Conservation (phyloP, 2,797 vertebrate species). For the Heterohyrax brucei region DNA sequence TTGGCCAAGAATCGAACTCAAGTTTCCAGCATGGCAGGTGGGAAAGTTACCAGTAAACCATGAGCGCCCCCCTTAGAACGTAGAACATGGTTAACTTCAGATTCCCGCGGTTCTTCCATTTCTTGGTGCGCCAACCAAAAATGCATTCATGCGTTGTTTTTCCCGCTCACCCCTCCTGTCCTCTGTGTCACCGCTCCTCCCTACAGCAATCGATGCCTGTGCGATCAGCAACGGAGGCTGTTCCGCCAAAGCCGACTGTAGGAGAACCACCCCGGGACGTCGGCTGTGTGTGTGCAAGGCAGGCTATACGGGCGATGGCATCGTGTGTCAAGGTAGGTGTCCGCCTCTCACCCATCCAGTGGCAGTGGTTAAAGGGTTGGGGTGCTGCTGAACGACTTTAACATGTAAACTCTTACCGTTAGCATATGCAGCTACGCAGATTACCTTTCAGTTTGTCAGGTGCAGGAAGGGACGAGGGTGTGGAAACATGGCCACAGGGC, state of each 20-base stretch:
- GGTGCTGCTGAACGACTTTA: neutral
- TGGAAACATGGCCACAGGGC: too few relatives aligned
- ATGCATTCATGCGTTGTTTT: neutral
- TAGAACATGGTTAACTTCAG: neutral
- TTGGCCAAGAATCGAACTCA: neutral
- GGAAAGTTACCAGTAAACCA: neutral
- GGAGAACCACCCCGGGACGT: slow-evolving; percentile 93
- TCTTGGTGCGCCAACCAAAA: neutral
- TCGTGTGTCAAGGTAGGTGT: slow-evolving; percentile 94
- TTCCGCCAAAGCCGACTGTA: slow-evolving; percentile 93
- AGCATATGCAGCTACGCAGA: neutral
- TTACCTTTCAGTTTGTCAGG: accelerated
- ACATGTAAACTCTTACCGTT: accelerated
- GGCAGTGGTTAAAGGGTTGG: neutral
- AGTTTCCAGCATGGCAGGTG: neutral
- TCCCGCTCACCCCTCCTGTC: neutral
- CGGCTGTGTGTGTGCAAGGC: slow-evolving; percentile 92
- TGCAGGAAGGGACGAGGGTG: neutral
- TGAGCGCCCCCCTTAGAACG: neutral
- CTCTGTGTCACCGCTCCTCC: neutral
- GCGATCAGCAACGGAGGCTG: slow-evolving; percentile 93
- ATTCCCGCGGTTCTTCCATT: neutral
- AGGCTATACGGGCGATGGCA: slow-evolving; percentile 94
- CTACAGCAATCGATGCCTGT: slow-evolving; percentile 93
- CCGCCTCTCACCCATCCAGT: accelerated